Conservation (phyloP, 2,113 vertebrate genomes). For the Galemys pyrenaicus region DNA sequence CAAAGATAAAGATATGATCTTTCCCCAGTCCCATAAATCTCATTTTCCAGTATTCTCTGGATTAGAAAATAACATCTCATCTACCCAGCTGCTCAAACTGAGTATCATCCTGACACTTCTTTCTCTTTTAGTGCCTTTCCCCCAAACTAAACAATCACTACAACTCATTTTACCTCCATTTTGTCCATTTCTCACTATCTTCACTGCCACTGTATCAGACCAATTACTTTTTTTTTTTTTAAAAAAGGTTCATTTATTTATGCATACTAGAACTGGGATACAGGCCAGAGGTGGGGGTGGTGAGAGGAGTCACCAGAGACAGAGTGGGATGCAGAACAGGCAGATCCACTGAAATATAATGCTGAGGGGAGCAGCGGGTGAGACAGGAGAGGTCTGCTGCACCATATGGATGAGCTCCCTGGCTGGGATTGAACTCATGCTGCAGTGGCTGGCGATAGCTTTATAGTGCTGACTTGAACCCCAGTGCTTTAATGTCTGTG, state of each 20-base stretch:
- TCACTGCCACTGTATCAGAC: background rate
- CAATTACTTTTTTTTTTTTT: slow-evolving; percentile 31
- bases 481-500: background rate
- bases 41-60: background rate
- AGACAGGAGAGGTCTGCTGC: no score
- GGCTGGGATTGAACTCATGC: no score
- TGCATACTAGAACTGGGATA: no score
- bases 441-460: no score
- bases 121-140: background rate
- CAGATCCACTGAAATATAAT: no score
- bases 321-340: no score
- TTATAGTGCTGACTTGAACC: no score
- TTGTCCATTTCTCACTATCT: background rate
- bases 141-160: background rate
- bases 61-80: slow-evolving; percentile 18
- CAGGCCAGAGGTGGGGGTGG: no score
- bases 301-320: no score
- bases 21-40: background rate
- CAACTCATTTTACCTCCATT: slow-evolving; percentile 12
- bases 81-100: background rate
- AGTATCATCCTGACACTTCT: background rate
- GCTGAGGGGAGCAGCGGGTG: no score
- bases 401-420: no score
- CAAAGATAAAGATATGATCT: slow-evolving; percentile 3
- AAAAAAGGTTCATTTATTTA: no score